Conservation (phyloP, 2,888 invertebrate genomes). For the Sialis fuliginosa region DNA sequence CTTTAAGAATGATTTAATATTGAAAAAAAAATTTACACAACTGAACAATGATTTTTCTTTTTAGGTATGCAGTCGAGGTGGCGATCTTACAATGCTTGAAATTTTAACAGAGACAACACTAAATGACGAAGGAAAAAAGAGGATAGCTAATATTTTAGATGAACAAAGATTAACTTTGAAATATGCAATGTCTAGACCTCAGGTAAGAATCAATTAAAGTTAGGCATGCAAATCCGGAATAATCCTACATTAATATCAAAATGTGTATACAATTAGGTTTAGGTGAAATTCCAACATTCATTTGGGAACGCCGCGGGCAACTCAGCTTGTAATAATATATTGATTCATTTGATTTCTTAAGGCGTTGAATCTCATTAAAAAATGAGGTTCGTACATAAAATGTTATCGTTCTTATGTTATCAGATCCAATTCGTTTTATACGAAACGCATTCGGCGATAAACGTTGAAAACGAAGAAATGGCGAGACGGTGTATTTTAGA, state of each 20-base stretch:
- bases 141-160: conserved; percentile 47
- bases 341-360: no score
- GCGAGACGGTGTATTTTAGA: conserved; percentile 46
- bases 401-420: conserved; percentile 8
- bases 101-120: conserved; percentile 51
- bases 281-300: no score
- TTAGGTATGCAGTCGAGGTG: conserved; percentile 52
- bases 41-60: background rate
- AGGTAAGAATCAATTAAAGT: conserved; percentile 25
- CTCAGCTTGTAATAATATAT: no score
- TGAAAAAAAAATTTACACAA: no score
- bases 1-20: no score
- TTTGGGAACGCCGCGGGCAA: no score
- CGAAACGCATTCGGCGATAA: conserved; percentile 62
- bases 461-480: conserved; percentile 59
- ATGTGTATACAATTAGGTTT: no score
- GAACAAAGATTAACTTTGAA: conserved; percentile 59
- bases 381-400: background rate
- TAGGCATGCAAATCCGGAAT: no score
- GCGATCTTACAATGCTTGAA: conserved; percentile 59
- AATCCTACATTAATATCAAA: no score
- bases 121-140: conserved; percentile 36
- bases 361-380: no score
- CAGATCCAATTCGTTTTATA: conserved; percentile 64
- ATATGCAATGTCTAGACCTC: conserved; percentile 60